Conservation (phyloP, 2,888 invertebrate genomes). For the Brassicogethes aeneus region DNA sequence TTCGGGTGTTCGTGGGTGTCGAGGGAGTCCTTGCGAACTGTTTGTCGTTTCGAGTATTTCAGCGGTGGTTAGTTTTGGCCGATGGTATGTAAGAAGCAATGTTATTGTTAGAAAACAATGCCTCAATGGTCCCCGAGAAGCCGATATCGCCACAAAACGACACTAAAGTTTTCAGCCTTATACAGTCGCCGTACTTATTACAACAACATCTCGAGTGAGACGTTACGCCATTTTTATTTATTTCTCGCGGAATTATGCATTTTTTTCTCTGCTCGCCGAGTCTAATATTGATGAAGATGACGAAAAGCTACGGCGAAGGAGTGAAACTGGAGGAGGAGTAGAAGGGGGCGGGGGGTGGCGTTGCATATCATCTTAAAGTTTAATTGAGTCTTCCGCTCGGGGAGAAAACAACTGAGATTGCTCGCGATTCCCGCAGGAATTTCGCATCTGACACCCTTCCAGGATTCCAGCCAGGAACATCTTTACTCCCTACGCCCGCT, state of each 20-base stretch:
- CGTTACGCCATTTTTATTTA: slow-evolving; percentile 10
- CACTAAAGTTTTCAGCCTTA: slow-evolving; percentile 38
- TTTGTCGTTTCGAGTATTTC: background rate
- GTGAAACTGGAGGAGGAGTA: background rate
- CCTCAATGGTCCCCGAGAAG: slow-evolving; percentile 36
- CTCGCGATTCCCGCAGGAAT: slow-evolving; percentile 41
- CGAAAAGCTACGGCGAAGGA: background rate
- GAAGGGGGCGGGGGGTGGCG: slow-evolving; percentile 20
- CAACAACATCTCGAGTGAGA: slow-evolving; percentile 29
- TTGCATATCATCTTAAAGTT: slow-evolving; percentile 61
- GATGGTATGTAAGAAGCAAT: slow-evolving; percentile 33
- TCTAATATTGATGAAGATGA: background rate
- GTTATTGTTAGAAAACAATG: slow-evolving; percentile 38
- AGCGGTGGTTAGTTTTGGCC: slow-evolving; percentile 6
- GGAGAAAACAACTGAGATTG: slow-evolving; percentile 39
- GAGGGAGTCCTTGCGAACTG: background rate
- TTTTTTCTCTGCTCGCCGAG: slow-evolving; percentile 12
- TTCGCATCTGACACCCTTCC: slow-evolving; percentile 39
- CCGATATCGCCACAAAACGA: slow-evolving; percentile 38
- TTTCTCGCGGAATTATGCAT: too few relatives aligned
- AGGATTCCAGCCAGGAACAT: background rate
- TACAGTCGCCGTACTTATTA: slow-evolving; percentile 29
- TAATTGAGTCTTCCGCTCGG: slow-evolving; percentile 57
- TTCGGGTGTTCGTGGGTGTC: background rate
- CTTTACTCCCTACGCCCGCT: too few relatives aligned